Conservation (phyloP, 2,888 invertebrate genomes). For the Elmis aenea region DNA sequence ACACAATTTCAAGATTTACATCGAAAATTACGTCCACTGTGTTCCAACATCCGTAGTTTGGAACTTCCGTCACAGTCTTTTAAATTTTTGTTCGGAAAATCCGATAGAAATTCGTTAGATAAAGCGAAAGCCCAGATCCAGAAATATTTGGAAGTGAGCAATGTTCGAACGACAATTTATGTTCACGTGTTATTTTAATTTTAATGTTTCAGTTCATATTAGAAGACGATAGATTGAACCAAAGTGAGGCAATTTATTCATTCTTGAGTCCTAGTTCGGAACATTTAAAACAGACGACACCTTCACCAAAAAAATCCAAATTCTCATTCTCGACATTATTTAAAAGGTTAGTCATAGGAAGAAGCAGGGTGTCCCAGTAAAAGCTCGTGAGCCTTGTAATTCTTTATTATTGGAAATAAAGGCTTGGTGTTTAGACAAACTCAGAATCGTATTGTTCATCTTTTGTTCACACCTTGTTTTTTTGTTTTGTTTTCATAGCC, state of each 20-base stretch:
- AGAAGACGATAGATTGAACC: conserved; percentile 80
- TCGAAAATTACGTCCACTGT: conserved; percentile 76
- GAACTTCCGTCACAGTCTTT: conserved; percentile 79
- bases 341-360: conserved; percentile 63
- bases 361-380: not conserved
- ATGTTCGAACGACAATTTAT: conserved; percentile 4
- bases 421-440: too few relatives aligned
- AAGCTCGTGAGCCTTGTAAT: too few relatives aligned
- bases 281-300: conserved; percentile 72
- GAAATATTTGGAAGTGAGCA: conserved; percentile 76
- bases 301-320: conserved; percentile 78
- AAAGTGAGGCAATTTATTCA: conserved; percentile 84
- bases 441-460: too few relatives aligned
- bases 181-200: conserved; percentile 3
- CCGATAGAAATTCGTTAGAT: conserved; percentile 72
- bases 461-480: too few relatives aligned
- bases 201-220: conserved; percentile 66
- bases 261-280: conserved; percentile 91
- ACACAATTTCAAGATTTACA: conserved; percentile 72
- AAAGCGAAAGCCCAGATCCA: conserved; percentile 79
- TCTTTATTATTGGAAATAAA: too few relatives aligned
- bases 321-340: conserved; percentile 84
- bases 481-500: too few relatives aligned
- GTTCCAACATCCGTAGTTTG: conserved; percentile 72
- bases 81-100: conserved; percentile 78